A percentile compares a stretch with the other conserved stretches of the same genome.
These are phyloP conservation scores for Ochotona princeps DNA, from an alignment of 2,113 vertebrate genomes.

Conservation along the genomic window DNA sequence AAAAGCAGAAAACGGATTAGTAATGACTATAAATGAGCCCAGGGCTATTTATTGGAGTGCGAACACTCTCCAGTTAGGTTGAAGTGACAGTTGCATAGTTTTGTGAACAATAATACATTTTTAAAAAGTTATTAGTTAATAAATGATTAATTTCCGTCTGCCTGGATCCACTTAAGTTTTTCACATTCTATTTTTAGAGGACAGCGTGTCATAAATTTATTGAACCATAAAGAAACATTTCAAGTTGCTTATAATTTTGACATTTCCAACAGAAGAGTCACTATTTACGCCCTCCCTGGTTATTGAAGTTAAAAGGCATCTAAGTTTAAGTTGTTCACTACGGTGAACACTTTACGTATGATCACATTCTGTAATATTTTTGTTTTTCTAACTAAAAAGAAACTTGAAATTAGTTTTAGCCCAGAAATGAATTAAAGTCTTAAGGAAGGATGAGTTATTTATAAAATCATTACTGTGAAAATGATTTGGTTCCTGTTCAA, in stretches of 20 bases:
- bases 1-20: not conserved
- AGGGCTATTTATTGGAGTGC: not conserved
- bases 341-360: not conserved
- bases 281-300: not conserved
- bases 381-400: slow-evolving; percentile 40
- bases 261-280: not conserved
- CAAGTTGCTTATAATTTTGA: not conserved
- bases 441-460: not conserved
- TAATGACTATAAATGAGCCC: not conserved
- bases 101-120: not conserved
- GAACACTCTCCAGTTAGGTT: not conserved
- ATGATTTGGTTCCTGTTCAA: slow-evolving; percentile 20
- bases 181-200: not conserved
- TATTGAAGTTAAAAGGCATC: not conserved
- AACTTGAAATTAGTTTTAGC: not conserved
- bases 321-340: slow-evolving; percentile 34
- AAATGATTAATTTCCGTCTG: not conserved
- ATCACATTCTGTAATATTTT: slow-evolving; percentile 19
- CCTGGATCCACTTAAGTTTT: not conserved
- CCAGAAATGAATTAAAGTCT: not conserved
- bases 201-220: not conserved
- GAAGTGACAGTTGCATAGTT: not conserved
- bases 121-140: not conserved
- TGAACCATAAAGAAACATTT: not conserved
- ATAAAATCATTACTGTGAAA: not conserved